Base-by-base conservation (phyloP, 2,888 invertebrate genomes). In the Imbricaverruca yamaguchii region DNA sequence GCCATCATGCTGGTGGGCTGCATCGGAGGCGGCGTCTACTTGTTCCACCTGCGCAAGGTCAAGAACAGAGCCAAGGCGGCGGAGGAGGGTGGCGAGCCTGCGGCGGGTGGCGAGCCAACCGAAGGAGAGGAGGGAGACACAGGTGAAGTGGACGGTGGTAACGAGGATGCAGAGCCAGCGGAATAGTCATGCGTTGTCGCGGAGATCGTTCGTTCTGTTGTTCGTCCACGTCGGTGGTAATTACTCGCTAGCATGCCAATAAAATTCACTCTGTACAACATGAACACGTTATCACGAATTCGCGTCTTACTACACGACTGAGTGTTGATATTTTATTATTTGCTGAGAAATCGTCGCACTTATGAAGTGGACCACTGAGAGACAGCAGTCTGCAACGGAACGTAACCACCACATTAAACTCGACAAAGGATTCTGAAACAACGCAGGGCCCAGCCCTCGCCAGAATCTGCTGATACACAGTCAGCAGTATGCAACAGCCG, bases 1-100 rank as follows among this genome's bases (percentile, higher is more conserved):
- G 4, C 9, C 21, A 74, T 74, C 55, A 74, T 74, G 74, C 55
- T 74, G 74, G 74, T 21, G 23, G 74, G 55, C 74, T 74, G 74
- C 74, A 53, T 55, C 55, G 74, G 74, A 53, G 74, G 74, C 74
- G 74, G 21, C 53, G 4, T 74, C 53, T 74, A 74, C 55, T 21
- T 74, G 18, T 74, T 21, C 21, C 53, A 74, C 74, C 74, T 74
- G 74, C 74, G 11, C 53, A 55, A 74, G 55, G 74, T 55, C 21
- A 74, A 74, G 74, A 53, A 18, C 55, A 18, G 10, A 23, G 55
- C 74, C 53, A 15, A 18, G 55, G 53, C 15, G 1, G 18, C 53
- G 15, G 69, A 69, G 15, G 69, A 15, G 15, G 53, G 69, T 18
- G 69, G 10, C 15, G 69, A 69, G 69, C 18, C 18, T 13, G 9